Conservation (phyloP, 2,113 vertebrate genomes). For the Grus americana region DNA sequence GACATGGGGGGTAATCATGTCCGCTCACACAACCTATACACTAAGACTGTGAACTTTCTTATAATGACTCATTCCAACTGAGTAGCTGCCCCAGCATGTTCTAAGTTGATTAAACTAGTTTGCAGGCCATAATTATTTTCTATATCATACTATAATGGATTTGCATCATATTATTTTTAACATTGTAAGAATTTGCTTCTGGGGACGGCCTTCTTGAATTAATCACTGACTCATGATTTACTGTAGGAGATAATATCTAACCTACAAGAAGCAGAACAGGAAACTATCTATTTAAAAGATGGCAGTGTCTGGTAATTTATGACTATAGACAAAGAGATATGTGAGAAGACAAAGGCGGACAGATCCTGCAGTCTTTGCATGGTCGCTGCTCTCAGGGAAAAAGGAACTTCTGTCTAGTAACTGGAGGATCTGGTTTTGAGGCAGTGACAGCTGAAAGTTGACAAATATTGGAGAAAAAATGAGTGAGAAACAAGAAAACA, state of each 20-base stretch:
- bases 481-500: neutral
- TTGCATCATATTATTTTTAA: slow-evolving; percentile 38
- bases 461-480: neutral
- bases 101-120: slow-evolving; percentile 19
- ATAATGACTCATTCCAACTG: neutral
- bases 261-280: slow-evolving; percentile 63
- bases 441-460: neutral
- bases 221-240: slow-evolving; percentile 66
- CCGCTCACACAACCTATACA: neutral
- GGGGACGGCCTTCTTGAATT: slow-evolving; percentile 57
- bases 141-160: slow-evolving; percentile 43
- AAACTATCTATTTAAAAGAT: slow-evolving; percentile 67
- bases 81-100: slow-evolving; percentile 29
- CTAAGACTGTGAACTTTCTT: neutral
- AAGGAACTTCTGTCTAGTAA: neutral
- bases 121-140: slow-evolving; percentile 55
- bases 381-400: neutral
- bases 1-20: neutral
- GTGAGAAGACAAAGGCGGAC: neutral
- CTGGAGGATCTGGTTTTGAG: neutral
- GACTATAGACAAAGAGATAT: slow-evolving; percentile 25
- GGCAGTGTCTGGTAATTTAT: slow-evolving; percentile 57
- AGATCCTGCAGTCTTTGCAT: neutral
- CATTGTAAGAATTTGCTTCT: slow-evolving; percentile 64
- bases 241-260: slow-evolving; percentile 52